phyloP scores from a whole-genome alignment of 2,888 invertebrate species.

The Catonia carolina region DNA sequence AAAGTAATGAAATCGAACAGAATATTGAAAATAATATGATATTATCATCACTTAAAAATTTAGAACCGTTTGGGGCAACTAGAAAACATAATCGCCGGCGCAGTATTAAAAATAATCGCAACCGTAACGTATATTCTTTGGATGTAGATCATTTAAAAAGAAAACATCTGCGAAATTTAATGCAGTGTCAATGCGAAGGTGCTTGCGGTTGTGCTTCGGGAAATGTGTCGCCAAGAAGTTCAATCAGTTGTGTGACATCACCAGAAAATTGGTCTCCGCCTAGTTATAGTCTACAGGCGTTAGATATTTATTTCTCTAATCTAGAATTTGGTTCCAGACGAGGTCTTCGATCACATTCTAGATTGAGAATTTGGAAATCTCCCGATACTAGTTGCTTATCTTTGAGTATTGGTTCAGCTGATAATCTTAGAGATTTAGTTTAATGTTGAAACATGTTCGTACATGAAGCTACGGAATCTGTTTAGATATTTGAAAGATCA shows the following conservation, averaged over 20 bases:
- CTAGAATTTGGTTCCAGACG: slow-evolving; percentile 14
- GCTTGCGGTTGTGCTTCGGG: not conserved
- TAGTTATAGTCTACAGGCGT: slow-evolving; percentile 18
- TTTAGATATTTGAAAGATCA: too few species aligned
- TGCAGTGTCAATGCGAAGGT: slow-evolving; percentile 14
- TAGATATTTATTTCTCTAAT: slow-evolving; percentile 22
- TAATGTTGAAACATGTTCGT: not conserved
- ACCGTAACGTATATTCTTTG: slow-evolving; percentile 14
- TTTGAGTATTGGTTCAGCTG: slow-evolving; percentile 19
- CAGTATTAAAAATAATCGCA: not conserved
- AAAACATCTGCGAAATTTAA: not conserved
- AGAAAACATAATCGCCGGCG: not conserved
- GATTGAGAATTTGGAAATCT: slow-evolving; percentile 10
- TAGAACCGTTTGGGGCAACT: too few species aligned
- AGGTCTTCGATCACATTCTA: not conserved
- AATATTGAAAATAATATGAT: not conserved
- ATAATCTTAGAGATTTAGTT: slow-evolving; percentile 22
- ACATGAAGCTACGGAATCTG: too few species aligned
- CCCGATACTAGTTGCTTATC: slow-evolving; percentile 9
- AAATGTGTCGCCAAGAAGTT: not conserved
- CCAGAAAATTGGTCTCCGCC: slow-evolving; percentile 20
- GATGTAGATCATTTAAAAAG: slow-evolving; percentile 12
- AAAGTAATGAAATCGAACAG: not conserved
- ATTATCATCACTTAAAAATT: not conserved
- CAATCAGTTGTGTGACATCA: not conserved